Conservation (phyloP, 2,797 vertebrate genomes). For the Serranus cabrilla region DNA sequence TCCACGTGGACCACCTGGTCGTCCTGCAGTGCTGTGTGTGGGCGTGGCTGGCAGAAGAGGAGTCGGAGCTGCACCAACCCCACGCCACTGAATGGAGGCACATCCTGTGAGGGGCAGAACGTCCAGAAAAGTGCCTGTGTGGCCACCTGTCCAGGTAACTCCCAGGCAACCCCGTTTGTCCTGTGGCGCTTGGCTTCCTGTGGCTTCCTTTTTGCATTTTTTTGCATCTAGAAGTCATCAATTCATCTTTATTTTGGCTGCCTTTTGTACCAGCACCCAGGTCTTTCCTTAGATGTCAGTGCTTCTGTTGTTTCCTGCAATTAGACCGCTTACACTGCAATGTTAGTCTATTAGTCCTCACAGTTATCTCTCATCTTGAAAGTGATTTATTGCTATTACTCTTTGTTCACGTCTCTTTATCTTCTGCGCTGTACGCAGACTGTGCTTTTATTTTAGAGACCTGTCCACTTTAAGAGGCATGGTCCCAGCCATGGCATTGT, state of each 20-base stretch:
- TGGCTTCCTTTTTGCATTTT: constrained; percentile 77
- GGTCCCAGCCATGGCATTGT: constrained; percentile 48
- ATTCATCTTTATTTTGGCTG: constrained; percentile 74
- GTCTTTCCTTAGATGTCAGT: constrained; percentile 53
- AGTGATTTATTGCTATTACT: constrained; percentile 62
- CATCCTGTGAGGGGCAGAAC: constrained; percentile 98
- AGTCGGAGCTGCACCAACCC: constrained; percentile 99
- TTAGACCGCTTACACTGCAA: constrained; percentile 59
- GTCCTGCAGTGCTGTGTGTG: constrained; percentile 96
- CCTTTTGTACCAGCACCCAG: constrained; percentile 59
- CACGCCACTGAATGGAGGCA: constrained; percentile 97
- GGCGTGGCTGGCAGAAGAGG: constrained; percentile 99
- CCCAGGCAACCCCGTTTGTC: constrained; percentile 78
- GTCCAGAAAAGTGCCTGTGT: constrained; percentile 99
- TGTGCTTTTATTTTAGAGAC: constrained; percentile 60
- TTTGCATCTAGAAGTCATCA: constrained; percentile 79
- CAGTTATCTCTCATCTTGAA: constrained; percentile 50
- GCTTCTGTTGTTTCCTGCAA: constrained; percentile 73
- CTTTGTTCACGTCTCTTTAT: constrained; percentile 68
- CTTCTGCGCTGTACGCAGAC: constrained; percentile 37
- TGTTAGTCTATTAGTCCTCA: constrained; percentile 59
- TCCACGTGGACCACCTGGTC: constrained; percentile 99
- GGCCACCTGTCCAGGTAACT: constrained; percentile 98
- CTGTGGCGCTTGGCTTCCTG: constrained; percentile 79
- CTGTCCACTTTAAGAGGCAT: constrained; percentile 67